Evolutionary conservation across 1,140 invertebrate species (phyloP).

Genomic region (Himalopsyche phryganea): DNA sequence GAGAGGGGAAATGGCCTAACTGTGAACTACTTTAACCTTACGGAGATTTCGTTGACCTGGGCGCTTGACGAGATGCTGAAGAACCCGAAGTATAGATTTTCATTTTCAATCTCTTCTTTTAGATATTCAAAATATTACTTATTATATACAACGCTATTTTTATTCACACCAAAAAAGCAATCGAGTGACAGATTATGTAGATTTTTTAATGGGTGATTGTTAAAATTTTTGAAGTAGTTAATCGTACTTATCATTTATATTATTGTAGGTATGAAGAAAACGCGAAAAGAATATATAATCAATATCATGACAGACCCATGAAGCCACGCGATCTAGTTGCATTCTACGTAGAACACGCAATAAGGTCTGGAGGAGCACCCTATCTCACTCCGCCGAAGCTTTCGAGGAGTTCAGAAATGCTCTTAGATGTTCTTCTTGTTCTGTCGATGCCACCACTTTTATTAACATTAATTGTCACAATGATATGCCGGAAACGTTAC

Average conservation of each 20-base stretch:
- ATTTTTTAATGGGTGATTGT: no score
- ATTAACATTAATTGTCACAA: not conserved
- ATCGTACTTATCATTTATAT: no score
- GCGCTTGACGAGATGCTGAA: constrained; percentile 7
- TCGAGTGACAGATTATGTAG: no score
- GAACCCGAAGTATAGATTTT: constrained; percentile 5
- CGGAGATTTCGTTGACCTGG: constrained; percentile 16
- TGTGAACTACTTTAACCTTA: constrained; percentile 22
- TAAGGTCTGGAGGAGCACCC: constrained; percentile 8
- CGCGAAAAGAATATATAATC: constrained; percentile 33
- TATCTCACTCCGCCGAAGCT: constrained; percentile 10
- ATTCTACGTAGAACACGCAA: constrained; percentile 22
- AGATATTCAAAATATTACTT: no score
- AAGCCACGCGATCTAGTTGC: constrained; percentile 36
- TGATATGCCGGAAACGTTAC: no score
- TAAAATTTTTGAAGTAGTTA: no score
- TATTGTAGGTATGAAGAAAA: constrained; percentile 17
- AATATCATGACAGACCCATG: constrained; percentile 38
- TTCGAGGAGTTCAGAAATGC: not conserved
- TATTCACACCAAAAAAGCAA: no score
- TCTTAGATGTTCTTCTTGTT: constrained; percentile 8
- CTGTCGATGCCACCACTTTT: not conserved
- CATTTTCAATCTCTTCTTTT: no score
- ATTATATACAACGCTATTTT: no score
- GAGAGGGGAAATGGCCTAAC: constrained; percentile 37